These are phyloP conservation scores for Deilephila elpenor DNA, from an alignment of 2,888 invertebrate genomes.

Conservation along the genomic window DNA sequence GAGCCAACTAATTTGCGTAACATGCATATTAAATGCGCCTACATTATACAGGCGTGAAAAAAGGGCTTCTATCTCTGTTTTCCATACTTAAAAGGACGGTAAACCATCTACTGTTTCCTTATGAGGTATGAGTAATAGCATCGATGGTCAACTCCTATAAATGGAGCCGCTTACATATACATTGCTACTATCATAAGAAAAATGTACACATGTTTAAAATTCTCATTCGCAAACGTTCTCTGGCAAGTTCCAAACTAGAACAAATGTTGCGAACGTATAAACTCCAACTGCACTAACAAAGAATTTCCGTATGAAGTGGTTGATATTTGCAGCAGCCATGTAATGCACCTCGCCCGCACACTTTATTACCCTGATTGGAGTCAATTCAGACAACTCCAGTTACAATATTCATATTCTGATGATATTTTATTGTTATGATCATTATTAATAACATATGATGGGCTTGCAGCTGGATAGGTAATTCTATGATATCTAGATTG, in stretches of 20 bases:
- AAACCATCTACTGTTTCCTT: too few species aligned
- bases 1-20: too few species aligned
- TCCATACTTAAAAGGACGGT: too few species aligned
- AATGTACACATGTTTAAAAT: neutral
- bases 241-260: neutral
- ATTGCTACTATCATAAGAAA: too few species aligned
- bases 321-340: neutral
- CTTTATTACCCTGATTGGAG: slow-evolving; percentile 13
- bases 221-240: neutral
- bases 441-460: neutral
- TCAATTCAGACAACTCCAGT: slow-evolving; percentile 11
- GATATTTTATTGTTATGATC: neutral
- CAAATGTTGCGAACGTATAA: neutral
- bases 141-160: too few species aligned
- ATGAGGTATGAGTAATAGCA: too few species aligned
- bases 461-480: neutral
- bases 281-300: neutral
- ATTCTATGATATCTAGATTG: too few species aligned
- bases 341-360: slow-evolving; percentile 11
- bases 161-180: too few species aligned
- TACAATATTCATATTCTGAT: neutral
- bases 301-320: neutral
- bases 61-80: too few species aligned
- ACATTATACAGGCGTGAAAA: too few species aligned
- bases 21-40: too few species aligned